These are phyloP conservation scores for Anoplolepis gracilipes DNA, from an alignment of 1,140 invertebrate species.

Conservation along the genomic window DNA sequence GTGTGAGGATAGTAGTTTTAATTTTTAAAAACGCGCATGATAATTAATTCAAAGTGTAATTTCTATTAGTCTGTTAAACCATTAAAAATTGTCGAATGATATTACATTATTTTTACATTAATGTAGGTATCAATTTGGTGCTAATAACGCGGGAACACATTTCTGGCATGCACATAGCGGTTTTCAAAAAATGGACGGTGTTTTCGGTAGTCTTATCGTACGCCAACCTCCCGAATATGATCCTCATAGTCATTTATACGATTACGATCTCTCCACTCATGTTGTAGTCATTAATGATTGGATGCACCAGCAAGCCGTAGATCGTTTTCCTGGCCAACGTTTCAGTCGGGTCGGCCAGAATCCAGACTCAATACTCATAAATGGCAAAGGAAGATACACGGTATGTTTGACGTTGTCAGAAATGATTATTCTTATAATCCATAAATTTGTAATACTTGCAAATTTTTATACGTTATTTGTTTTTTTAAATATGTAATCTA, in stretches of 20 bases:
- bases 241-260: conserved; percentile 92
- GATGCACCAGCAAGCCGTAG: conserved; percentile 88
- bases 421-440: neutral
- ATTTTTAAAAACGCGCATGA: neutral
- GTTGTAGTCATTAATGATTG: conserved; percentile 95
- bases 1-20: neutral
- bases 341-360: neutral
- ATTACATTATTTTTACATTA: conserved; percentile 26
- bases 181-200: conserved; percentile 94
- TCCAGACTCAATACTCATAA: conserved; percentile 35
- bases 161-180: conserved; percentile 97
- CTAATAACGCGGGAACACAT: conserved; percentile 92
- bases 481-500: too few relatives aligned
- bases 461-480: too few relatives aligned
- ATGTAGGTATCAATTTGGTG: conserved; percentile 91
- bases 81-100: neutral
- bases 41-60: neutral
- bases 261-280: conserved; percentile 95
- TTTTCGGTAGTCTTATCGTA: conserved; percentile 93
- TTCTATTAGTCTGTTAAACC: neutral
- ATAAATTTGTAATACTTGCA: too few relatives aligned
- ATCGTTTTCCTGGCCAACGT: neutral
- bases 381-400: conserved; percentile 45
- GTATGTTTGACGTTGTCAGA: neutral
- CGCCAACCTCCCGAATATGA: conserved; percentile 91